Base-by-base conservation (phyloP, 2,113 vertebrate genomes). In the Pycnonotus jocosus region DNA sequence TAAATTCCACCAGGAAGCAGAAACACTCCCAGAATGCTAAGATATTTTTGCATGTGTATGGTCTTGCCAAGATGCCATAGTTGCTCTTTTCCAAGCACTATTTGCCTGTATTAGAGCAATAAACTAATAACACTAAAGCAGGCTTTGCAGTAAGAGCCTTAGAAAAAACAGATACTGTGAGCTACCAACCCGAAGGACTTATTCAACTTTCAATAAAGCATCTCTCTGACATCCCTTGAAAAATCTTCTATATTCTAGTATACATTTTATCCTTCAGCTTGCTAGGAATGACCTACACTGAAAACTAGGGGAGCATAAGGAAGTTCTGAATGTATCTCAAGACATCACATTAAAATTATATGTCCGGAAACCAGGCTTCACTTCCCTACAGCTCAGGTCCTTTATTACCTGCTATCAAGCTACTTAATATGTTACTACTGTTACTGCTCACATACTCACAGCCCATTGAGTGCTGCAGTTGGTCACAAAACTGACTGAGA, bases 61-160 rank as follows among this genome's bases (percentile, higher is more conserved):
- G n/a, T 42, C 78, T 77, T 18, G 2, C 44, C 58, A 84, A 86
- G 74, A 27, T 3, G 3, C 17, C 33, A 25, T 42, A 70, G 47
- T 68, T 72, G 68, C 35, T 83, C 45, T 88, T 92, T 74, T 81
- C 40, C 31, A 83, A 88, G 40, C 27, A 54, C 56, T 88, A 56
- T 71, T 35, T 90, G 51, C 48, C 87, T 33, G 5, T 83, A 81
- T 48, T 51, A 71, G 51, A 90, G 30, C 27, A 93, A 78, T 78
- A 66, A 96, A 94, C 17, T 40, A 86, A 77, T 68, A 95, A 86
- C 21, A 9, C 11, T 87, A 86, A 86, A 95, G 65, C 10, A 95
- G 70, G 69, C 38, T 95, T 94, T 95, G 77, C 66, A 86, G 2
- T 76, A 90, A 95, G 71, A 90, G 79, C 30, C 58, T 87, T 77